A percentile compares a stretch with the other conserved stretches of the same genome.
Evolutionary conservation across 2,113 vertebrate species (phyloP).

Genomic region (Antigone vipio): DNA sequence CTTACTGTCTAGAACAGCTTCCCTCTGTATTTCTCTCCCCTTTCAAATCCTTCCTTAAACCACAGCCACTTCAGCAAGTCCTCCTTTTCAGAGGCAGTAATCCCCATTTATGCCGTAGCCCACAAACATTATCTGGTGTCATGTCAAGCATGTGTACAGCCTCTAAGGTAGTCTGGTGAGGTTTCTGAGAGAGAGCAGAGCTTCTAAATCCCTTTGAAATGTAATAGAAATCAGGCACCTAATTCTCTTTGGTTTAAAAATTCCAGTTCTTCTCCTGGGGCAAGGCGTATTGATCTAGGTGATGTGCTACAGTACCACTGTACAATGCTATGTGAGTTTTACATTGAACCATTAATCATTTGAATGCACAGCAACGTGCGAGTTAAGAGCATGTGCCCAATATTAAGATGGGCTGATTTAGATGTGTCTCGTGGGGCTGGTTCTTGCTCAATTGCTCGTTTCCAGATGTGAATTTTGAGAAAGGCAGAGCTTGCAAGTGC

Average conservation of each 20-base stretch:
- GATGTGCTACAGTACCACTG: neutral
- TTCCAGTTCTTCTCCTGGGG: neutral
- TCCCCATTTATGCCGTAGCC: neutral
- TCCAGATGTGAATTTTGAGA: constrained; percentile 32
- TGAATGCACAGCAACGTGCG: neutral
- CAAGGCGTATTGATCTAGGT: neutral
- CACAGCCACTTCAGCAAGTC: constrained; percentile 44
- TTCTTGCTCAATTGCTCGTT: constrained; percentile 10
- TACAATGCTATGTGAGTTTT: neutral
- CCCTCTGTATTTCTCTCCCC: constrained; percentile 20
- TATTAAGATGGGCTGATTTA: constrained; percentile 2
- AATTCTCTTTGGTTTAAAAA: neutral
- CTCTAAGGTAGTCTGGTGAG: neutral
- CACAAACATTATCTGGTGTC: constrained; percentile 49
- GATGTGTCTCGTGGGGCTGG: neutral
- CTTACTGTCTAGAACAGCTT: constrained; percentile 54
- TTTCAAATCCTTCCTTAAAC: constrained; percentile 54
- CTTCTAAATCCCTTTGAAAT: constrained; percentile 31
- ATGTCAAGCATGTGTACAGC: constrained; percentile 12
- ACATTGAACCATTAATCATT: neutral
- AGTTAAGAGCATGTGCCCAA: neutral
- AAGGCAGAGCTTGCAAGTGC: neutral
- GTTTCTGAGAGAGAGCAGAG: neutral
- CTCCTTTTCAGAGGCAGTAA: constrained; percentile 50
- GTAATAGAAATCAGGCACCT: neutral